phyloP scores from a whole-genome alignment of 1,140 invertebrate genomes.

The Centruroides sculpturatus region DNA sequence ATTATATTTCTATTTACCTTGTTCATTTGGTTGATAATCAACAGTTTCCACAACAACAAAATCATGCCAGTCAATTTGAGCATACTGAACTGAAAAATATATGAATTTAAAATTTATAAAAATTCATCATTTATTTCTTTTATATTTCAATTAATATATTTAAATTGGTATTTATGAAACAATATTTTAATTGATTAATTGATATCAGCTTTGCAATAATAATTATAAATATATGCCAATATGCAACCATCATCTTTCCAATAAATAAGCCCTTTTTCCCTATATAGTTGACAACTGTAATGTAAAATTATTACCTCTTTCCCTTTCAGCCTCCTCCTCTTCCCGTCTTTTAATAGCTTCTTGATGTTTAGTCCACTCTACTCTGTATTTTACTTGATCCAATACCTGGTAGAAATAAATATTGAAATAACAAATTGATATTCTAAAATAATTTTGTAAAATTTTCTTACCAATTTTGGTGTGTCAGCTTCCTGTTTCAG shows the following conservation, averaged over 20 bases:
- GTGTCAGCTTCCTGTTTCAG: slow-evolving; percentile 62
- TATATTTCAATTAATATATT: not conserved
- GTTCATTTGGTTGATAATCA: slow-evolving; percentile 93
- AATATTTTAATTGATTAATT: not conserved
- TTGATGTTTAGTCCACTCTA: slow-evolving; percentile 92
- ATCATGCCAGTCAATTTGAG: slow-evolving; percentile 99
- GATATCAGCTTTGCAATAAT: not conserved
- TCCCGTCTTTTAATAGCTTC: slow-evolving; percentile 79
- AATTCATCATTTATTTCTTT: too few relatives aligned
- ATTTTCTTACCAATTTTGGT: slow-evolving; percentile 35
- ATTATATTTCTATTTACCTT: slow-evolving; percentile 43
- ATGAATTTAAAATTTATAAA: not conserved
- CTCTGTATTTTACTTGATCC: slow-evolving; percentile 82
- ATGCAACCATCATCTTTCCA: not conserved
- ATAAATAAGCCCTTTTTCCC: too few relatives aligned
- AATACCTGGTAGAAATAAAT: slow-evolving; percentile 41
- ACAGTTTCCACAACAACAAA: slow-evolving; percentile 99
- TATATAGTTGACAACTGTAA: too few relatives aligned
- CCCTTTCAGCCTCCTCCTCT: slow-evolving; percentile 86
- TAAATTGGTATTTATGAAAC: not conserved
- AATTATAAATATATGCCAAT: not conserved
- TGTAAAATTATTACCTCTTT: slow-evolving; percentile 45
- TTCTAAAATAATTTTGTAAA: slow-evolving; percentile 1
- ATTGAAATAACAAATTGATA: not conserved
- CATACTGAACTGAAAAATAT: slow-evolving; percentile 69